Base-by-base conservation (phyloP, 2,888 invertebrate genomes). In the Drosophila siamana region DNA sequence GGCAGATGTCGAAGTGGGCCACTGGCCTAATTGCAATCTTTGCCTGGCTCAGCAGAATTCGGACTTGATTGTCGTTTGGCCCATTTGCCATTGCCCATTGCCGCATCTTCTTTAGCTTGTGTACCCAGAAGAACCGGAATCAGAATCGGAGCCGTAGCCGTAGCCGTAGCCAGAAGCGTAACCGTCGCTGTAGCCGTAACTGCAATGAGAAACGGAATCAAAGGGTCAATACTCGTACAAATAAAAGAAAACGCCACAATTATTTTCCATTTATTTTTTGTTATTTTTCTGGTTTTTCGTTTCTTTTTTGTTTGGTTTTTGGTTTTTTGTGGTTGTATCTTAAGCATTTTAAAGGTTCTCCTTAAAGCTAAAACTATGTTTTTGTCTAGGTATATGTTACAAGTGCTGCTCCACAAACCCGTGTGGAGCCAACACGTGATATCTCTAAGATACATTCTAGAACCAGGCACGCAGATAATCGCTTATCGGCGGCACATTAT, bases 381-480 rank as follows among this genome's bases (percentile, higher is more conserved):
- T 30, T 3, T 9, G 9, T 30, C 1, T 33, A 33, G 33, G n/a
- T 33, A 52, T 61, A 61, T 61, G 38, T 61, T 61, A 61, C 60
- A 59, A 22, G 5, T 24, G 16, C 13, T 54, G 7, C 33, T 2
- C n/a, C 33, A 33, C 26, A 6, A 33, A 1, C 15, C 9, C 19
- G 38, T 9, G 26, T 26, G 26, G 16, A 28, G 24, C 0, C 7
- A 26, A 9, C 19, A 33, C 2, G 13, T 6, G 9, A 28, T 26
- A 26, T 28, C 28, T 7, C 26, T 19, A 26, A 28, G 9, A 33
- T 7, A 13, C 8, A 30, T 5, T 11, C 38, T 78, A 84, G 69
- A 81, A 84, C 87, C 85, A 84, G 50, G 85, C 67, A 40, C 82
- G 74, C 61, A 86, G 48, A 59, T 77, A 84, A 33, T 84, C 83